Percentiles rank a stretch among this genome's conserved stretches.
Evolutionary conservation across 2,797 vertebrate genomes (phyloP).

Genomic region (Microtus californicus): DNA sequence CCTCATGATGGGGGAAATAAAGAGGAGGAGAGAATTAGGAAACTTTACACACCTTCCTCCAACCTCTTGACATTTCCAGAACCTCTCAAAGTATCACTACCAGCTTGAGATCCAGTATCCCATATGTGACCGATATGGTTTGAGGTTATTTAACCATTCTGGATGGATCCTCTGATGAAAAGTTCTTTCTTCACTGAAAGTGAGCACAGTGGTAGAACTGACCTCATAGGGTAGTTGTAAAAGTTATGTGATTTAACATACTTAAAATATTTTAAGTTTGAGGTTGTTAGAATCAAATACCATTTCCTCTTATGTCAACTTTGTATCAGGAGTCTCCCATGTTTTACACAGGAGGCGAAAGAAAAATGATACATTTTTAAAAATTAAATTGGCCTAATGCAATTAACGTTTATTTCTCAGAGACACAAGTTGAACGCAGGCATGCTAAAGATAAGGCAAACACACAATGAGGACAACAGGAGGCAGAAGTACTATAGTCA

Average conservation of each 20-base stretch:
- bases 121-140: background rate
- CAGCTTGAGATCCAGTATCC: background rate
- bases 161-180: conserved; percentile 32
- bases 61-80: background rate
- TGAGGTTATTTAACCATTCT: background rate
- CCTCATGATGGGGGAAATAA: background rate
- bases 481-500: background rate
- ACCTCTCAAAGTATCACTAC: background rate
- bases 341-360: background rate
- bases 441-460: background rate
- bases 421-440: background rate
- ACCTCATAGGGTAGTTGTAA: conserved; percentile 11
- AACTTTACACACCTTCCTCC: background rate
- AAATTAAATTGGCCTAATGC: background rate
- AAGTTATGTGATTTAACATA: background rate
- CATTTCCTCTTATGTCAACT: background rate
- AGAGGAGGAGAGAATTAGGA: background rate
- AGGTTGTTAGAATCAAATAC: background rate
- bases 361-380: background rate
- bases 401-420: conserved; percentile 9
- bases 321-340: background rate
- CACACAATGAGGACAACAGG: background rate
- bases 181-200: conserved; percentile 48
- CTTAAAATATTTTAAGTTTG: conserved; percentile 41
- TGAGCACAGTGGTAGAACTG: background rate